Evolutionary conservation across 1,140 invertebrate genomes (phyloP), one percentile per base, ranked within the genome.

Genomic region (Sminthurides bifidus): DNA sequence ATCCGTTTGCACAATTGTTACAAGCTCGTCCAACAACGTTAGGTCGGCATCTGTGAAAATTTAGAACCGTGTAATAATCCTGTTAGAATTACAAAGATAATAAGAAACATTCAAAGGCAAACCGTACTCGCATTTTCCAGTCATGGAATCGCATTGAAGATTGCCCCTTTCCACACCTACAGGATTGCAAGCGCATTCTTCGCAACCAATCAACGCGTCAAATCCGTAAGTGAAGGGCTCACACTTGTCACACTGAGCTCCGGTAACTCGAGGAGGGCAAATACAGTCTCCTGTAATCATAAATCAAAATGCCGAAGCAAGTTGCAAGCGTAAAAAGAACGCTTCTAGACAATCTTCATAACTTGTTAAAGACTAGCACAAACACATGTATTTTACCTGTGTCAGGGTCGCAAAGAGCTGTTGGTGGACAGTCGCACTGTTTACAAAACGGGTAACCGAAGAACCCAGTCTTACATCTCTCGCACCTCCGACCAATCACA

Each of bases 371-470:
- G 12, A 26, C 6, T 24, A 23, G 10, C 10, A 48, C 12, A 41
- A 10, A 45, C 3, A 24, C 6, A 54, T 19, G 17, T 44, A 17
- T 52, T 24, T 0, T 52, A 60, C 83, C 84, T 0, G 76, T 80
- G 15, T 78, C 74, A 1, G 80, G 77, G 64, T 92, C 84, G 65
- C 90, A 93, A 50, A 83, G 76, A 1, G 87, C 85, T 1, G 79
- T 83, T 0, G 79, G 79, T 0, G 89, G 88, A 70, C 91, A 94
- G 52, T 85, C 78, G 64, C 91, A 94, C 0, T 81, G 79, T 65
- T 80, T 81, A 70, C 95, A 98, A 63, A 94, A 81, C 0, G 96
- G 96, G 68, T 96, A 99, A 1, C 92, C 91, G 66, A 82, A 96
- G 70, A 82, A 97, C 1, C 92, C 93, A 10, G 90, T 90, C 58